These are phyloP conservation scores for Mionectes olivaceus DNA, from an alignment of 2,797 vertebrate species.

Conservation along the genomic window DNA sequence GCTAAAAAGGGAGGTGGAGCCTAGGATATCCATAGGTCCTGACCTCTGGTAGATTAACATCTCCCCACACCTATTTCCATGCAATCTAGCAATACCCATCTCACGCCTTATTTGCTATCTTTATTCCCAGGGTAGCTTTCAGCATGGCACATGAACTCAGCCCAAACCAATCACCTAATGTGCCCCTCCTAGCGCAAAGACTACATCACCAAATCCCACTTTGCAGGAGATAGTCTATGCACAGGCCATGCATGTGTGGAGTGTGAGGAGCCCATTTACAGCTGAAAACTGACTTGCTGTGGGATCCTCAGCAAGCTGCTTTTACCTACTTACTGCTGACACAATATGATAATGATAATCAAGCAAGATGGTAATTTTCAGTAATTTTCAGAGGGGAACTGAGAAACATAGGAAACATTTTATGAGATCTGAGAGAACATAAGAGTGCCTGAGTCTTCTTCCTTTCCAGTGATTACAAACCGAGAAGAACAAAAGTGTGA, in stretches of 20 bases:
- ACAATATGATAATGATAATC: neutral
- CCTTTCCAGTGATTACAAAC: neutral
- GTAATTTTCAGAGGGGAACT: neutral
- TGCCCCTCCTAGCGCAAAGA: neutral
- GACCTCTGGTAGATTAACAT: neutral
- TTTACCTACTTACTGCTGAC: neutral
- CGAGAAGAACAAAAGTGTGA: neutral
- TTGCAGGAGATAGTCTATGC: neutral
- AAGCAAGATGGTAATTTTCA: neutral
- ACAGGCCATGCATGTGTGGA: fast-evolving
- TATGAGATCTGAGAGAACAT: neutral
- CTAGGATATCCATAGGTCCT: neutral
- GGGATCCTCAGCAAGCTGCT: neutral
- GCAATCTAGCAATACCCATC: neutral
- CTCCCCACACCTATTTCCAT: neutral
- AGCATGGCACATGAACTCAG: neutral
- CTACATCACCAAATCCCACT: neutral
- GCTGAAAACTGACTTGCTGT: neutral
- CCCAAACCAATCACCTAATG: neutral
- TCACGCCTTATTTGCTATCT: neutral
- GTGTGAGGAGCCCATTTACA: neutral
- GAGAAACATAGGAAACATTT: neutral
- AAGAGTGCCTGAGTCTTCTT: neutral
- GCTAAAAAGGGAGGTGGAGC: neutral
- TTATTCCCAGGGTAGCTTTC: neutral